Conservation (phyloP, 2,888 invertebrate genomes). For the Nycteola revayana region DNA sequence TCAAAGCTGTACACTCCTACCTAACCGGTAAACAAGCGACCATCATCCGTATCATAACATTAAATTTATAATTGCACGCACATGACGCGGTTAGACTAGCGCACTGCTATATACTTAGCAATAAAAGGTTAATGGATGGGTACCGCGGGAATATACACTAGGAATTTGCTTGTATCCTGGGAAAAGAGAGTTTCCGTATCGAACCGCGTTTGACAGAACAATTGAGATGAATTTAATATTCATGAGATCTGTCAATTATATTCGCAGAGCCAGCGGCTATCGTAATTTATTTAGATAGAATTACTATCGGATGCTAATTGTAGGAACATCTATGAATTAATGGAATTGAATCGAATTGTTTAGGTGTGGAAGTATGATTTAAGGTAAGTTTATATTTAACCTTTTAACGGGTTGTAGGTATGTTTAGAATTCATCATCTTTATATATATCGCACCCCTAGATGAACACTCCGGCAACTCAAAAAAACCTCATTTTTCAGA, state of each 20-base stretch:
- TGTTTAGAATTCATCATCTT: too few species aligned
- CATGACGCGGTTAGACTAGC: conserved; percentile 50
- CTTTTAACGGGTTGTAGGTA: too few species aligned
- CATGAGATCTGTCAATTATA: conserved; percentile 54
- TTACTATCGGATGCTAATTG: conserved; percentile 21
- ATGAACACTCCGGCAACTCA: too few species aligned
- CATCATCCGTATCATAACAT: conserved; percentile 13
- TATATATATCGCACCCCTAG: too few species aligned
- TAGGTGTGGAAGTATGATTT: too few species aligned
- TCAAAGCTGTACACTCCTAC: too few species aligned
- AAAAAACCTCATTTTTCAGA: too few species aligned
- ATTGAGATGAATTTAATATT: conserved; percentile 55
- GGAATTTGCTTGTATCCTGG: conserved; percentile 41
- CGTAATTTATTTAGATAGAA: conserved; percentile 21
- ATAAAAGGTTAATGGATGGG: conserved; percentile 69
- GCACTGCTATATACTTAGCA: conserved; percentile 53
- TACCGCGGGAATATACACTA: conserved; percentile 46
- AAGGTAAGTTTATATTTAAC: too few species aligned
- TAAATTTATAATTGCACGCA: conserved; percentile 49
- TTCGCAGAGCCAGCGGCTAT: conserved; percentile 20
- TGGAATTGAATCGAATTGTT: too few species aligned
- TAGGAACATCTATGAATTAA: conserved; percentile 9
- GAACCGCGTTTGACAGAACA: conserved; percentile 51
- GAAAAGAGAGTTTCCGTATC: conserved; percentile 44
- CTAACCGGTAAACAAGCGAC: too few species aligned